phyloP scores from a whole-genome alignment of 2,888 invertebrate genomes.

The Ptychoptera albimana region DNA sequence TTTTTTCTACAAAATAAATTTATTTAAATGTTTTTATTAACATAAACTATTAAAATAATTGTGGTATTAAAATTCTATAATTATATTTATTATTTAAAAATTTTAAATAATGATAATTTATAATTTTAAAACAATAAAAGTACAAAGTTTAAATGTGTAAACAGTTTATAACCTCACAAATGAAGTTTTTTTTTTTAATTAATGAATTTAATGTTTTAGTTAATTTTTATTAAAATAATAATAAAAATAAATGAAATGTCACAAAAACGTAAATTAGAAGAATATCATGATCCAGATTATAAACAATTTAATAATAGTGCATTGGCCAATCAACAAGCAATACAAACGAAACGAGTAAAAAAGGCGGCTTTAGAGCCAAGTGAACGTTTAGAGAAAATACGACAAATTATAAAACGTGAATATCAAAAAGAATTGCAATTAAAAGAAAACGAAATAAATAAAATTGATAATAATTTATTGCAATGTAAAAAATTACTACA shows the following conservation, averaged over 20 bases:
- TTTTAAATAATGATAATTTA: no score
- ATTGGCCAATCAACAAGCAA: neutral
- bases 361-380: conserved; percentile 16
- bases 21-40: no score
- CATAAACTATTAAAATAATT: no score
- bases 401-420: conserved; percentile 49
- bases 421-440: conserved; percentile 51
- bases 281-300: conserved; percentile 46
- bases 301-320: conserved; percentile 20
- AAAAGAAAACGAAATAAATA: conserved; percentile 53
- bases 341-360: neutral
- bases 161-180: no score
- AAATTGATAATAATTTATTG: conserved; percentile 48
- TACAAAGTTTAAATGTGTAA: no score
- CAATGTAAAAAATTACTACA: conserved; percentile 40
- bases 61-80: no score
- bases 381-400: conserved; percentile 35
- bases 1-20: no score
- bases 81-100: no score
- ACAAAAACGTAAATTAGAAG: conserved; percentile 28
- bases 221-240: neutral
- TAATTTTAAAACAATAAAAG: no score
- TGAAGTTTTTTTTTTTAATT: no score
- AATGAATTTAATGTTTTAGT: neutral
- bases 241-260: conserved; percentile 7